These are phyloP conservation scores for Scaptomyza hsui DNA, from an alignment of 1,140 invertebrate species.

Conservation along the genomic window DNA sequence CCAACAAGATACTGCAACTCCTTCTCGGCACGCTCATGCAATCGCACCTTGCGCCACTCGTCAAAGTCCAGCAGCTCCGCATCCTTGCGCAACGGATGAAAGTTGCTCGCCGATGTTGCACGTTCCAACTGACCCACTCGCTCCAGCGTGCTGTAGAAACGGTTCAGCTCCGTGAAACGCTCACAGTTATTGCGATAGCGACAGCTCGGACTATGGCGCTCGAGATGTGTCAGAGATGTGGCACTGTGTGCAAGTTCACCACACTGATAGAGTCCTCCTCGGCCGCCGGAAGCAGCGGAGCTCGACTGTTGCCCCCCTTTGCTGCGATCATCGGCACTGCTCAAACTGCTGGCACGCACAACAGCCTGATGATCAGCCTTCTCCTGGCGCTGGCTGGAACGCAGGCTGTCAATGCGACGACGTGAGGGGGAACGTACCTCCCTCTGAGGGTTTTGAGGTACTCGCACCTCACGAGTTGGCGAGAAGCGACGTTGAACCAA, in stretches of 20 bases:
- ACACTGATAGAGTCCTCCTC: constrained; percentile 79
- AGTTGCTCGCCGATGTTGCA: constrained; percentile 88
- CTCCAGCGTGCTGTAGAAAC: constrained; percentile 94
- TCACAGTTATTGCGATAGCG: constrained; percentile 89
- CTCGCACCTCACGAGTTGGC: constrained; percentile 73
- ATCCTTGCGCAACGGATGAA: constrained; percentile 88
- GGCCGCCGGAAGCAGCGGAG: constrained; percentile 78
- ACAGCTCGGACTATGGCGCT: constrained; percentile 78
- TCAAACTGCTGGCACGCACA: constrained; percentile 87
- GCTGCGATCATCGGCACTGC: constrained; percentile 85
- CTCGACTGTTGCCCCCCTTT: constrained; percentile 55
- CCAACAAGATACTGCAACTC: constrained; percentile 91
- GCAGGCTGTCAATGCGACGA: constrained; percentile 86
- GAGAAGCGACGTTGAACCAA: constrained; percentile 68
- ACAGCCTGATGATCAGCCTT: constrained; percentile 74
- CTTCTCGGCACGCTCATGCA: constrained; percentile 91
- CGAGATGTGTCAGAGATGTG: constrained; percentile 69
- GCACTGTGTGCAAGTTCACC: constrained; percentile 79
- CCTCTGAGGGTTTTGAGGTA: constrained; percentile 84
- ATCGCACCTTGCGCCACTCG: constrained; percentile 91
- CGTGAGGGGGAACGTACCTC: constrained; percentile 87
- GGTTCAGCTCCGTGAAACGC: constrained; percentile 93
- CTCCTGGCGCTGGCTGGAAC: constrained; percentile 55
- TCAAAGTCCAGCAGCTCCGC: constrained; percentile 94
- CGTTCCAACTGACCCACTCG: constrained; percentile 92